Evolutionary conservation across 2,888 invertebrate genomes (phyloP).

Genomic region (Cantharis nigra): DNA sequence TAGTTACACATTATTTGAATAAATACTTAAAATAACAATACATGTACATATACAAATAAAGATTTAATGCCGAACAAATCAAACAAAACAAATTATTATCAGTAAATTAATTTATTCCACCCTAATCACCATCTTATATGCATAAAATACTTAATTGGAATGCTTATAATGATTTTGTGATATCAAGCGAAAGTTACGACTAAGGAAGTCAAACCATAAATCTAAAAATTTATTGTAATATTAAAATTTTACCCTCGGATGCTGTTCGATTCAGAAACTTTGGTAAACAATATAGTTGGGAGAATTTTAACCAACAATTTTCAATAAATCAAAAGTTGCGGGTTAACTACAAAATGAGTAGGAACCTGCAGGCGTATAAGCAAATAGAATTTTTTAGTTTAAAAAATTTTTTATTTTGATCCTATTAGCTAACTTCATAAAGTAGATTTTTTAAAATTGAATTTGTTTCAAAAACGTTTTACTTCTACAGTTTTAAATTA

Average conservation of each 20-base stretch:
- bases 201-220: background rate
- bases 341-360: background rate
- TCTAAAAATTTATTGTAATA: background rate
- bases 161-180: background rate
- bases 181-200: background rate
- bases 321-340: background rate
- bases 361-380: too few relatives aligned
- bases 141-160: background rate
- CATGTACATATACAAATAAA: background rate
- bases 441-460: too few relatives aligned
- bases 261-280: background rate
- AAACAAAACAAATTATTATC: background rate
- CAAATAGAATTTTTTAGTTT: background rate
- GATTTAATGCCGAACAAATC: background rate
- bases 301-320: background rate
- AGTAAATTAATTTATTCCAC: background rate
- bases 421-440: too few relatives aligned
- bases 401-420: too few relatives aligned
- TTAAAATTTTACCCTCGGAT: background rate
- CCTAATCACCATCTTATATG: background rate
- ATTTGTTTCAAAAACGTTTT: too few relatives aligned
- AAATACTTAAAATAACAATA: conserved; percentile 17
- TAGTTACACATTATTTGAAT: conserved; percentile 23
- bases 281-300: background rate
- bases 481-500: too few relatives aligned